phyloP scores from a whole-genome alignment of 2,113 vertebrate species.

The Anas platyrhynchos region DNA sequence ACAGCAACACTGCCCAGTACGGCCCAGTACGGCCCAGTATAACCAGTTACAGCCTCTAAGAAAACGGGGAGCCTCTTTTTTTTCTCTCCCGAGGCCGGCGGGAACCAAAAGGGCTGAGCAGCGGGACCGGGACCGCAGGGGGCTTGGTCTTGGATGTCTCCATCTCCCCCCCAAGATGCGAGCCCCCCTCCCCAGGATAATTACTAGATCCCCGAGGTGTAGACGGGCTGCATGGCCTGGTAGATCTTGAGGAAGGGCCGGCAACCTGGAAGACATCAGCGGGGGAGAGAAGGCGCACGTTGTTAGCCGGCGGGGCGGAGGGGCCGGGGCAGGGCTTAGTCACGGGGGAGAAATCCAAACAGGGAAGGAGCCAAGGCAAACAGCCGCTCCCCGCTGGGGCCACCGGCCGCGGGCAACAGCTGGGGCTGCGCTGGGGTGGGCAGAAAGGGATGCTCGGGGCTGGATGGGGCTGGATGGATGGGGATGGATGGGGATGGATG shows the following conservation, averaged over 20 bases:
- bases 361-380: constrained; percentile 59
- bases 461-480: background rate
- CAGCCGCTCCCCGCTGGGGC: background rate
- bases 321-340: constrained; percentile 32
- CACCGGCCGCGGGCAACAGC: constrained; percentile 33
- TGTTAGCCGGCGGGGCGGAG: constrained; percentile 45
- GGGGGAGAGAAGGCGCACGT: background rate
- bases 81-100: background rate
- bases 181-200: constrained; percentile 40
- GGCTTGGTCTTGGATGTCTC: background rate
- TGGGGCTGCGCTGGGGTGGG: background rate
- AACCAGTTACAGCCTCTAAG: background rate
- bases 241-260: constrained; percentile 98
- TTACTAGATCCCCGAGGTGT: constrained; percentile 99
- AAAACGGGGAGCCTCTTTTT: background rate
- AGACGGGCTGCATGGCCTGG: constrained; percentile 98
- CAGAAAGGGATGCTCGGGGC: constrained; percentile 22
- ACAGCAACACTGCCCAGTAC: background rate
- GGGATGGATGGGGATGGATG: background rate
- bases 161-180: background rate
- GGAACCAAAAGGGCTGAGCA: background rate
- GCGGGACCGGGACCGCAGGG: accelerated
- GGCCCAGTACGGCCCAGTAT: background rate
- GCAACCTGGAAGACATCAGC: constrained; percentile 85
- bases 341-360: constrained; percentile 55